Conservation (phyloP, 2,888 invertebrate genomes). For the Lasioglossum malachurum region DNA sequence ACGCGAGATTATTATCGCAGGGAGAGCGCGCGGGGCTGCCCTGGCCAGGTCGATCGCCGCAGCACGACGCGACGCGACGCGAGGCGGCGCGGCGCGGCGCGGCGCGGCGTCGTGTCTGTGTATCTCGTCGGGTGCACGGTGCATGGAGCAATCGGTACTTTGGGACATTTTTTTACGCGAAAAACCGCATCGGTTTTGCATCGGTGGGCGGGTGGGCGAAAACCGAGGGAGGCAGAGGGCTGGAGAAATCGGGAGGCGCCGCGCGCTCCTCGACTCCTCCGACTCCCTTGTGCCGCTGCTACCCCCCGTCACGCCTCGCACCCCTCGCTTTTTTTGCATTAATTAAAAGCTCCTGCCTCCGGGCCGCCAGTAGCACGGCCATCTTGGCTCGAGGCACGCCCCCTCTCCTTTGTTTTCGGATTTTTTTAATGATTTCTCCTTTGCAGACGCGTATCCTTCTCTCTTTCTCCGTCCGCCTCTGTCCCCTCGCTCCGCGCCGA, state of each 20-base stretch:
- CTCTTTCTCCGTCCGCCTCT: slow-evolving; percentile 34
- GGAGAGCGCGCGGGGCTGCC: slow-evolving; percentile 21
- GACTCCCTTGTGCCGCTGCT: slow-evolving; percentile 55
- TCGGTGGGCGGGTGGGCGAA: slow-evolving; percentile 41
- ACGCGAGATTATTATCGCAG: slow-evolving; percentile 40
- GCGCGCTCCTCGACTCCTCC: slow-evolving; percentile 50
- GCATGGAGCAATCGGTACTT: slow-evolving; percentile 22
- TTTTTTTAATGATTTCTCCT: slow-evolving; percentile 83
- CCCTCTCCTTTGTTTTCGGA: slow-evolving; percentile 82
- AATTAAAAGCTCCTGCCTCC: slow-evolving; percentile 84
- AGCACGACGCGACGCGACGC: background rate
- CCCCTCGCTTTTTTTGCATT: slow-evolving; percentile 79
- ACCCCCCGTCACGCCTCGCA: slow-evolving; percentile 39
- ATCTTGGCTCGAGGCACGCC: slow-evolving; percentile 84
- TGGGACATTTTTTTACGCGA: slow-evolving; percentile 33
- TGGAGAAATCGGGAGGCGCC: slow-evolving; percentile 60
- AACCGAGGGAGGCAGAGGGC: slow-evolving; percentile 39
- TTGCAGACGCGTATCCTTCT: slow-evolving; percentile 64
- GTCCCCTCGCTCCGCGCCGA: background rate
- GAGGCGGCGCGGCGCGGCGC: background rate
- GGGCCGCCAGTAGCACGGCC: slow-evolving; percentile 81
- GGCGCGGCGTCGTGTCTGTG: background rate
- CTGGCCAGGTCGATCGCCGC: background rate
- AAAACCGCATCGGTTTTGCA: slow-evolving; percentile 47
- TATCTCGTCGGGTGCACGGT: background rate